These are phyloP conservation scores for Mustela lutreola DNA, from an alignment of 2,113 vertebrate species.

Conservation along the genomic window DNA sequence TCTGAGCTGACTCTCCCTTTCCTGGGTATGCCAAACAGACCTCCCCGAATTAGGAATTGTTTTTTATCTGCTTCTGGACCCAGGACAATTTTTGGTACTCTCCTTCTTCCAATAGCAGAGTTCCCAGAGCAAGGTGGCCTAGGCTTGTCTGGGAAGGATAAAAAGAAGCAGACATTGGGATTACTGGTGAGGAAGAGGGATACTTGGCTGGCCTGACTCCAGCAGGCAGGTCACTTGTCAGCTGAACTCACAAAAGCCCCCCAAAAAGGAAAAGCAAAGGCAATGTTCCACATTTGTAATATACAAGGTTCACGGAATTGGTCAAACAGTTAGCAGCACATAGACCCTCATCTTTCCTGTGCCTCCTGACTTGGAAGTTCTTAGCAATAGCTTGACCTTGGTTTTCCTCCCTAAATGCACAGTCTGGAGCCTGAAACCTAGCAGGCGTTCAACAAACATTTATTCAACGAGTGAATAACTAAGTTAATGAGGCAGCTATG, in stretches of 20 bases:
- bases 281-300: rapidly evolving
- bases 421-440: background rate
- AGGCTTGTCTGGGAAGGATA: background rate
- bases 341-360: background rate
- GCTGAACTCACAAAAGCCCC: background rate
- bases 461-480: background rate
- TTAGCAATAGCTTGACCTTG: background rate
- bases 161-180: background rate
- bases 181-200: background rate
- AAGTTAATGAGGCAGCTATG: background rate
- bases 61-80: background rate
- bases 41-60: background rate
- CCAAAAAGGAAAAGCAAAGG: background rate
- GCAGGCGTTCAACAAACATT: background rate
- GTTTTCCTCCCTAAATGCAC: background rate
- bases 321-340: background rate
- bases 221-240: background rate
- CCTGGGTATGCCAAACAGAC: background rate
- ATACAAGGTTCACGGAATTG: background rate
- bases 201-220: too few species aligned
- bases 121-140: background rate
- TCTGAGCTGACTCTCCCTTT: background rate
- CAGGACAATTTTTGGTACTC: background rate
- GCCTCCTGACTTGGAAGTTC: background rate
- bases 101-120: background rate